Conservation (phyloP, 1,140 invertebrate species). For the Adelges cooleyi region DNA sequence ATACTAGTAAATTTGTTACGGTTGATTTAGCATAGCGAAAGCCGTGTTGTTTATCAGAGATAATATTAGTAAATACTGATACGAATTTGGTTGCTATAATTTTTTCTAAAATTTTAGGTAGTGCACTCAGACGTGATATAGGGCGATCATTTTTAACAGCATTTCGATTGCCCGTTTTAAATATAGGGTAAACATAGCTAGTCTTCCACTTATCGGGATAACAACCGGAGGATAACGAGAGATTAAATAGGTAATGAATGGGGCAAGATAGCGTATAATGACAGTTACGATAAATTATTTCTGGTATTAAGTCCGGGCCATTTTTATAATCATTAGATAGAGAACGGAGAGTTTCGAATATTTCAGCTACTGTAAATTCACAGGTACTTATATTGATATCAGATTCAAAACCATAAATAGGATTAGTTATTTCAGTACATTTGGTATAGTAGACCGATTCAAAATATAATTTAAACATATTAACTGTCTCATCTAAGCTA, state of each 20-base stretch:
- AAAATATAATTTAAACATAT: background rate
- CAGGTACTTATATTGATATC: background rate
- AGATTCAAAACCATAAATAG: background rate
- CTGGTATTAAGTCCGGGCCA: background rate
- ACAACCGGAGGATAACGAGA: background rate
- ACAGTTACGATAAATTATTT: background rate
- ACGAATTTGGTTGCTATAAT: background rate
- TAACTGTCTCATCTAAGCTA: background rate
- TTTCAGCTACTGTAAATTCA: background rate
- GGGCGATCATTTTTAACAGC: constrained; percentile 31
- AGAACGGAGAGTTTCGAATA: background rate
- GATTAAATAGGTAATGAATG: background rate
- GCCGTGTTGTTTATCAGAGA: constrained; percentile 14
- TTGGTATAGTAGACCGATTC: background rate
- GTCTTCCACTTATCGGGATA: constrained; percentile 25
- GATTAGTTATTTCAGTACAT: background rate
- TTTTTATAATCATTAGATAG: background rate
- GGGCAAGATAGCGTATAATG: background rate
- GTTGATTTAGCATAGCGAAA: constrained; percentile 17
- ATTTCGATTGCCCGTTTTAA: constrained; percentile 24
- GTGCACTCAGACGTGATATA: constrained; percentile 30
- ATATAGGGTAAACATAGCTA: constrained; percentile 26
- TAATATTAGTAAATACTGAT: background rate
- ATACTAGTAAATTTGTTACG: constrained; percentile 14
- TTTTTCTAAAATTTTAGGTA: constrained; percentile 30